phyloP scores from a whole-genome alignment of 2,113 vertebrate genomes.

The Polypterus bichir region DNA sequence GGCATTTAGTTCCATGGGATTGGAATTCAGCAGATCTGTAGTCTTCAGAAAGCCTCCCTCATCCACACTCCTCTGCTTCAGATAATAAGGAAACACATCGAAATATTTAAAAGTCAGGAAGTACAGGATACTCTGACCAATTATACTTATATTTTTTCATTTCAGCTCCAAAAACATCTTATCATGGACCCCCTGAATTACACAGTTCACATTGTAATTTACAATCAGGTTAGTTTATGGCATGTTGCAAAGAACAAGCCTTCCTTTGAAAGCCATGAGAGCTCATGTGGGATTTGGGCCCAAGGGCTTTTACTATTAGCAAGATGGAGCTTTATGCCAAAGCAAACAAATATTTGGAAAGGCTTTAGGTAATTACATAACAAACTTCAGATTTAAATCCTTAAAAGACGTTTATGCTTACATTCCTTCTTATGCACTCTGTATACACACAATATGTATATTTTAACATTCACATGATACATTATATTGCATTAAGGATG shows the following conservation, averaged over 20 bases:
- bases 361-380: conserved; percentile 17
- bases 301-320: conserved; percentile 24
- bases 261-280: conserved; percentile 24
- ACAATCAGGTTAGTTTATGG: conserved; percentile 12
- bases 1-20: no score
- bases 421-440: no score
- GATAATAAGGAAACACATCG: no score
- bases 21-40: no score
- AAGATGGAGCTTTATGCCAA: conserved; percentile 17
- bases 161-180: no score
- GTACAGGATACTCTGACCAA: no score
- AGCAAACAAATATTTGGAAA: conserved; percentile 33
- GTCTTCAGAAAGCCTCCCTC: no score
- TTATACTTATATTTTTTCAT: no score
- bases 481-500: conserved; percentile 1
- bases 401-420: conserved; percentile 22
- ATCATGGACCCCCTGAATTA: neutral
- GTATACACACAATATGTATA: no score
- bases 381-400: conserved; percentile 23
- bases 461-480: neutral
- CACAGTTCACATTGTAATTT: conserved; percentile 7
- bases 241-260: conserved; percentile 23
- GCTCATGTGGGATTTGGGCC: conserved; percentile 21
- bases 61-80: no score
- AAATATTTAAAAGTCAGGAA: no score